Base-by-base conservation (phyloP, 2,113 vertebrate species). In the Saccopteryx leptura region DNA sequence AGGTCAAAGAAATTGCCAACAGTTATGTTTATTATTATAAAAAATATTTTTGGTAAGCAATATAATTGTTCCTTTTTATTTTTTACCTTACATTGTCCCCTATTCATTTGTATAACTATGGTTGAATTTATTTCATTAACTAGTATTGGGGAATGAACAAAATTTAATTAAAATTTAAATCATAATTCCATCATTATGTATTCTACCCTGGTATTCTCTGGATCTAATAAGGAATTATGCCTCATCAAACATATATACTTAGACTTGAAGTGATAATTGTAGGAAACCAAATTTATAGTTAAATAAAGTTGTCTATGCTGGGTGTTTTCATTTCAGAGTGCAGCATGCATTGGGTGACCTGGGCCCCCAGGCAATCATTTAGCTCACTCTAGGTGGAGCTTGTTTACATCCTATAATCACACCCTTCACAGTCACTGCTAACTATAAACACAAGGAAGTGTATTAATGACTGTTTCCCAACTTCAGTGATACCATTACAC, bases 221-320 rank as follows among this genome's bases (percentile, higher is more conserved):
- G 63, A 81, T 72, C 26, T 56, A 81, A 81, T 72, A 97, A 66
- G 76, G 82, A 97, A 97, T 96, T 81, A 95, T 88, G 92, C 96
- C 84, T 69, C 58, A 91, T 87, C 90, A 94, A 18, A 96, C 65
- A 66, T 72, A 94, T 93, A 95, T 86, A 79, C 87, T 85, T 97
- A 92, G 85, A 84, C 74, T 97, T 95, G 90, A 83, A 81, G 78
- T 93, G 56, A 50, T 76, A 96, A 61, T 96, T 79, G 95, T 90
- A 95, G 61, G 87, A 95, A 96, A 63, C 86, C 83, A 95, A 84
- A 84, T 95, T 95, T 96, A 92, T 63, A 78, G 74, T 65, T 90
- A 78, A 97, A 93, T 97, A 97, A 97, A 97, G 86, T 96, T 91
- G 91, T 96, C 95, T 84, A 86, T 80, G 95, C 18, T 74, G 83